Evolutionary conservation across 2,797 vertebrate genomes (phyloP).

Genomic region (Dendrocincla tyrannina): DNA sequence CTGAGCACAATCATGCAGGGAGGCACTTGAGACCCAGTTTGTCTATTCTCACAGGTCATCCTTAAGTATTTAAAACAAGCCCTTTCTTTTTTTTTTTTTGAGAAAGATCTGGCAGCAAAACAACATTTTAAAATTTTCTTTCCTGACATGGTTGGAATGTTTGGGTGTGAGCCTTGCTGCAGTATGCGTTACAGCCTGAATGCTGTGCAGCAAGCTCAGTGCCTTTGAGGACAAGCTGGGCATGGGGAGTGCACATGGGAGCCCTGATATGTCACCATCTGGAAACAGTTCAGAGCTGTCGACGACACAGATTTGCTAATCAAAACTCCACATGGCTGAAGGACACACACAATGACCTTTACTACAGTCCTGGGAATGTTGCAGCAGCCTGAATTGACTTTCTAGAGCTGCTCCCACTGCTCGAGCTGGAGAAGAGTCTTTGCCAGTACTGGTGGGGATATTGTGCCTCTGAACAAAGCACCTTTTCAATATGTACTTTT

Average conservation of each 20-base stretch:
- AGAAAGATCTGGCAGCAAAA: background rate
- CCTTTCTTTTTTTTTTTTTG: background rate
- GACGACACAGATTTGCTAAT: background rate
- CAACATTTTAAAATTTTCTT: background rate
- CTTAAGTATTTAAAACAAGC: background rate
- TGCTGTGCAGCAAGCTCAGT: background rate
- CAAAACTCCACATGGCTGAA: background rate
- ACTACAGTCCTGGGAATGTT: background rate
- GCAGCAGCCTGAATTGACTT: conserved; percentile 13
- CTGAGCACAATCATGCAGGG: background rate
- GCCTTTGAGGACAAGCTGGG: background rate
- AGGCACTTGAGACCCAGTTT: background rate
- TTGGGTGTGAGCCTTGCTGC: background rate
- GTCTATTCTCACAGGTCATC: background rate
- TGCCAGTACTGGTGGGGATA: background rate
- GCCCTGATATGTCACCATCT: background rate
- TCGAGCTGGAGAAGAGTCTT: background rate
- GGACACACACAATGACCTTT: conserved; percentile 43
- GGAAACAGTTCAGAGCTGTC: background rate
- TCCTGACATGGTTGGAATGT: background rate
- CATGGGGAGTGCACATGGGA: background rate
- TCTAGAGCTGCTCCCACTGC: background rate
- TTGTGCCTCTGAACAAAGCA: background rate
- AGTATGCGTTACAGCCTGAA: background rate
- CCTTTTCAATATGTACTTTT: background rate